A percentile compares a stretch with the other conserved stretches of the same genome.
These are phyloP conservation scores for Drosophila dives DNA, from an alignment of 2,888 invertebrate species.

Conservation along the genomic window DNA sequence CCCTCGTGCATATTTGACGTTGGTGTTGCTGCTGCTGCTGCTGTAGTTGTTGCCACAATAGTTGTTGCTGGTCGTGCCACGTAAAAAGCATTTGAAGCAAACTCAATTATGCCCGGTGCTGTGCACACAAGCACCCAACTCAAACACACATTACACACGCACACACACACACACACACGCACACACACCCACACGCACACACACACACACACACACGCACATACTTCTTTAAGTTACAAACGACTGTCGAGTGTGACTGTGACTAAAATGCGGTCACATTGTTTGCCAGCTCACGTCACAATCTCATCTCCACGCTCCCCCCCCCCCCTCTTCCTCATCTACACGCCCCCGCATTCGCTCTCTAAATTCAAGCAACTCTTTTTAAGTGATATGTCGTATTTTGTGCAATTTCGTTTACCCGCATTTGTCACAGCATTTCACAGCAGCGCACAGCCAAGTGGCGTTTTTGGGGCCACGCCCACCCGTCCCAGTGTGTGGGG, in stretches of 20 bases:
- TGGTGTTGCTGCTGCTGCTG: conserved; percentile 43
- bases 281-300: conserved; percentile 65
- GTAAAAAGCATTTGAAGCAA: conserved; percentile 79
- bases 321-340: neutral
- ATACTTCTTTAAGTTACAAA: conserved; percentile 35
- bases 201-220: conserved; percentile 24
- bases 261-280: conserved; percentile 82
- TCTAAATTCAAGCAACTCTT: neutral
- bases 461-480: conserved; percentile 27
- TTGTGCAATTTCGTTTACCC: conserved; percentile 66
- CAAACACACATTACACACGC: conserved; percentile 17
- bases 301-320: conserved; percentile 28
- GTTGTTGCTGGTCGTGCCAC: conserved; percentile 65
- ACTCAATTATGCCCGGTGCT: conserved; percentile 79
- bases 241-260: conserved; percentile 68
- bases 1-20: conserved; percentile 40
- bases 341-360: neutral
- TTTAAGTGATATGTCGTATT: conserved; percentile 49
- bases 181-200: conserved; percentile 14
- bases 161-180: conserved; percentile 9
- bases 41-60: conserved; percentile 23
- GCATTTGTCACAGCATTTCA: conserved; percentile 75
- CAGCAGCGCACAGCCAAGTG: conserved; percentile 45
- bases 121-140: conserved; percentile 57
- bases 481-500: neutral